Evolutionary conservation across 2,888 invertebrate species (phyloP).

Genomic region (Micoletzkya japonica): DNA sequence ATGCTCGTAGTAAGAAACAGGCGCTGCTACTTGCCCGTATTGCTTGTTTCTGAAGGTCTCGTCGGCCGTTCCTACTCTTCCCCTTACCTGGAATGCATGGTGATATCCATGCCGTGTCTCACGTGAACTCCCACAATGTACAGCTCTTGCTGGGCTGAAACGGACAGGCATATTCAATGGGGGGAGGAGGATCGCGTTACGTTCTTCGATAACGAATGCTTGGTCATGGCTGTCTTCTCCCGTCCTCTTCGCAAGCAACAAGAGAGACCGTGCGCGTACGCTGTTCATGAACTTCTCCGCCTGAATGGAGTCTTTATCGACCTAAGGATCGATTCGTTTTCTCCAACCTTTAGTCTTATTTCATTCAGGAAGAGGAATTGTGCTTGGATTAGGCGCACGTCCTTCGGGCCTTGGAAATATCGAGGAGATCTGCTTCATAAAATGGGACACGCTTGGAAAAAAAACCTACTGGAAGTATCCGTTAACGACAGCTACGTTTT

Average conservation of each 20-base stretch:
- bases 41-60: constrained; percentile 33
- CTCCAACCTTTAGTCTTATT: background rate
- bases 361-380: constrained; percentile 37
- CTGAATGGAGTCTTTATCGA: background rate
- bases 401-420: constrained; percentile 6
- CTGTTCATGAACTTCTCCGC: background rate
- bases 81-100: constrained; percentile 51
- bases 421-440: constrained; percentile 8
- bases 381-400: constrained; percentile 29
- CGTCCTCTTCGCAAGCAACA: constrained; percentile 1
- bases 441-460: background rate
- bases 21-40: constrained; percentile 63
- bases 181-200: background rate
- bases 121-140: constrained; percentile 64
- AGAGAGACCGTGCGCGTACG: background rate
- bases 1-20: constrained; percentile 60
- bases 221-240: background rate
- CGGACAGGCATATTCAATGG: background rate
- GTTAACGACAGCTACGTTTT: constrained; percentile 32
- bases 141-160: constrained; percentile 36
- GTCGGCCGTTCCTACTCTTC: background rate
- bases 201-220: constrained; percentile 3
- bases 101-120: constrained; percentile 65
- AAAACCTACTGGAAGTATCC: constrained; percentile 51
- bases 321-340: background rate